These are phyloP conservation scores for Scomber japonicus DNA, from an alignment of 2,113 vertebrate species.

Conservation along the genomic window DNA sequence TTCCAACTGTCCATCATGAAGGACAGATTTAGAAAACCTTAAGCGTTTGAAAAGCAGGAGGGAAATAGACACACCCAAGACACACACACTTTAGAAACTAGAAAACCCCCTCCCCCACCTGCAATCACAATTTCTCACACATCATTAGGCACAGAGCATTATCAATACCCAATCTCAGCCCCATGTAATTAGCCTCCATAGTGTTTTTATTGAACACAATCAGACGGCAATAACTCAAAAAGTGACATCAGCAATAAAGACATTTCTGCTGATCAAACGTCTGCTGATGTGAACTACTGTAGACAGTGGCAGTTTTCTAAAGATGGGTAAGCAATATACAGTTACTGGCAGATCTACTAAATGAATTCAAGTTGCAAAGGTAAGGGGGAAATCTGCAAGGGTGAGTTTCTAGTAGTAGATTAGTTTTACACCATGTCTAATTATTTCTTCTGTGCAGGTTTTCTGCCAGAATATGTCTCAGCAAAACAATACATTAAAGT, in stretches of 20 bases:
- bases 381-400: constrained; percentile 21
- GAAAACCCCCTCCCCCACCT: background rate
- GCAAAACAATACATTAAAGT: no score
- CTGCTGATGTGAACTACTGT: constrained; percentile 29
- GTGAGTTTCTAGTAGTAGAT: background rate
- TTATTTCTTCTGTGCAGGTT: constrained; percentile 13
- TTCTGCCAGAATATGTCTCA: constrained; percentile 3
- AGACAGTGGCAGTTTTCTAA: constrained; percentile 24
- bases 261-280: constrained; percentile 61
- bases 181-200: constrained; percentile 74
- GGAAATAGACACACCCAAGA: constrained; percentile 54
- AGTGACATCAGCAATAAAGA: constrained; percentile 61
- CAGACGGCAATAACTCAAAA: constrained; percentile 63
- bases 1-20: constrained; percentile 77
- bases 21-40: constrained; percentile 59
- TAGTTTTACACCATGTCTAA: background rate
- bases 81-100: constrained; percentile 15
- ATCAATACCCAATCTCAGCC: constrained; percentile 72
- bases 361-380: constrained; percentile 13
- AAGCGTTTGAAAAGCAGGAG: constrained; percentile 46
- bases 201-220: constrained; percentile 74
- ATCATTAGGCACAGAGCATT: constrained; percentile 50
- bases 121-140: constrained; percentile 47
- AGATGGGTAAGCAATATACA: constrained; percentile 9
- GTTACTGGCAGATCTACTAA: constrained; percentile 19